phyloP scores from a whole-genome alignment of 2,888 invertebrate species.

The Bugulina stolonifera region DNA sequence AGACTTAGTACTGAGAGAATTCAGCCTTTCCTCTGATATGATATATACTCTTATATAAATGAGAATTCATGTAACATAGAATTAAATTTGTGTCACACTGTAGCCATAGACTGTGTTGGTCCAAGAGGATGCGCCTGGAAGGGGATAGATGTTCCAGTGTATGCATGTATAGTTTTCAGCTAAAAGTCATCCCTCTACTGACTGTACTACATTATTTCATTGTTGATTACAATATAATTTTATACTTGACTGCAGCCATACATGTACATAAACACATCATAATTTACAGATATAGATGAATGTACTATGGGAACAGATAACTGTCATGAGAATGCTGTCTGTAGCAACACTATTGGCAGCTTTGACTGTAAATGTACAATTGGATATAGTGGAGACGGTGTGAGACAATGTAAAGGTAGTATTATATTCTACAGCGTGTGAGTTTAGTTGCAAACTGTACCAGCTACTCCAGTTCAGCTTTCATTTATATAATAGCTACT shows the following conservation, averaged over 20 bases:
- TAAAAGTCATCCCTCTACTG: neutral
- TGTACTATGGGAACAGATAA: neutral
- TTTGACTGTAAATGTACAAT: neutral
- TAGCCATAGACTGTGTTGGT: too few species aligned
- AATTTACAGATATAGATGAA: neutral
- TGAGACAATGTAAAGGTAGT: neutral
- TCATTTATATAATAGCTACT: too few species aligned
- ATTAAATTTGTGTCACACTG: too few species aligned
- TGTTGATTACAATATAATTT: neutral
- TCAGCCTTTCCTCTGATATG: too few species aligned
- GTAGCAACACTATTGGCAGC: neutral
- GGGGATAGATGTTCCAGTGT: neutral
- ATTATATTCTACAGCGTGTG: neutral
- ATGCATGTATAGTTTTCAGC: neutral
- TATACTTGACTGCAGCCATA: neutral
- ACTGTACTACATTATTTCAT: neutral
- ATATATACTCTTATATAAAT: neutral
- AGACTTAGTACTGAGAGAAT: too few species aligned
- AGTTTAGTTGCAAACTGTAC: neutral
- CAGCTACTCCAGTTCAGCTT: too few species aligned
- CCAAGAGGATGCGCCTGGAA: too few species aligned
- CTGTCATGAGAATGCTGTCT: neutral
- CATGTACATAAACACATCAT: neutral
- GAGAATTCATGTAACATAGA: too few species aligned
- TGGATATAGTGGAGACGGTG: neutral